Conservation (phyloP, 2,113 vertebrate species). For the Neomonachus schauinslandi region DNA sequence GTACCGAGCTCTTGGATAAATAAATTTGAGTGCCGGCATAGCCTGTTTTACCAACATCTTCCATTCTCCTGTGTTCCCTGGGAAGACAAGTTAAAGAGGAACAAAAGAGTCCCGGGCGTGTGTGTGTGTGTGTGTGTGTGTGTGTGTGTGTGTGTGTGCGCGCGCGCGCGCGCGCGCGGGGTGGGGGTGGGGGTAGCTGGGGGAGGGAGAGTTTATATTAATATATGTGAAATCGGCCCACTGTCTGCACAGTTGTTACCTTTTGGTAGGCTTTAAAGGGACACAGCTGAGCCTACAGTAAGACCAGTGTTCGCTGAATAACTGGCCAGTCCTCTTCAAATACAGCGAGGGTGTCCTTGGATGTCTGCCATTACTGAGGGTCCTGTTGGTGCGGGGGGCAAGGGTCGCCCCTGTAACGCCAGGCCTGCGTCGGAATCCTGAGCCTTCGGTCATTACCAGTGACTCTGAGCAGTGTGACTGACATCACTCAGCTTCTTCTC, state of each 20-base stretch:
- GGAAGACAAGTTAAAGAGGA: not conserved
- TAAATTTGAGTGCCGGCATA: not conserved
- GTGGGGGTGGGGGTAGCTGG: rapidly evolving
- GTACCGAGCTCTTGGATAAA: not conserved
- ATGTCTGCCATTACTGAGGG: not conserved
- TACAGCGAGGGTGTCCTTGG: not conserved
- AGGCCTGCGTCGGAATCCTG: not conserved
- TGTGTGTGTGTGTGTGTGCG: too few relatives aligned
- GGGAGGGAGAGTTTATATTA: not conserved
- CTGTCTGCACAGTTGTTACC: not conserved
- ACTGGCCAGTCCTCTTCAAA: not conserved
- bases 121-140: not conserved
- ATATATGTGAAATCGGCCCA: not conserved
- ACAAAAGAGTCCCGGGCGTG: not conserved
- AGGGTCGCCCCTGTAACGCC: not conserved
- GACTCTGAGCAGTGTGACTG: not conserved
- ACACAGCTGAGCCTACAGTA: not conserved
- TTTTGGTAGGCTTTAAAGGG: not conserved
- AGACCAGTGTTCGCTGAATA: not conserved
- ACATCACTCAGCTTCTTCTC: not conserved
- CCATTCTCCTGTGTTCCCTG: not conserved
- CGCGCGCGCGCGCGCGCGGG: too few relatives aligned
- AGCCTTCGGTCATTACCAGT: not conserved
- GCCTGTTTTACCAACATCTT: not conserved
- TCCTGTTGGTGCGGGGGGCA: not conserved